phyloP scores from a whole-genome alignment of 2,888 invertebrate genomes.

The Teinopalpus imperialis region DNA sequence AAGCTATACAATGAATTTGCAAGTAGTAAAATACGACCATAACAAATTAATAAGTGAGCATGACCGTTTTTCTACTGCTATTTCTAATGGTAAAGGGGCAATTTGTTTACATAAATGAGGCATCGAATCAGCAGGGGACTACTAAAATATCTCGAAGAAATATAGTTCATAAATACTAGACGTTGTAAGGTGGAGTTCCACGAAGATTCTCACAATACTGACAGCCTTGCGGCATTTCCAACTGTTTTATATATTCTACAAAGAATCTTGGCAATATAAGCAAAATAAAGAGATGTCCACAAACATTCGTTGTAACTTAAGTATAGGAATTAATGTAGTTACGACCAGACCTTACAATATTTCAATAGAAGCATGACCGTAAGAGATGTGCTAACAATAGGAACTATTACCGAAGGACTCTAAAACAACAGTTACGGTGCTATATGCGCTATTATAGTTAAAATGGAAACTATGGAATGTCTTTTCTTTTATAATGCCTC shows the following conservation, averaged over 20 bases:
- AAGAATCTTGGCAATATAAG: conserved; percentile 36
- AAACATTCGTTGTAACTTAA: conserved; percentile 48
- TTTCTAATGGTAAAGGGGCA: conserved; percentile 25
- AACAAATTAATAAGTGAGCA: conserved; percentile 12
- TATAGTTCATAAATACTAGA: neutral
- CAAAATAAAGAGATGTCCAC: conserved; percentile 52
- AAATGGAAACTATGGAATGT: conserved; percentile 57
- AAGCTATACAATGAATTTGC: too few relatives aligned
- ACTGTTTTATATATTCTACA: conserved; percentile 31
- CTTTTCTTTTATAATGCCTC: conserved; percentile 63
- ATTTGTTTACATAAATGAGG: conserved; percentile 50
- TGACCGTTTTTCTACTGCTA: conserved; percentile 26
- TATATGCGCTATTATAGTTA: conserved; percentile 48
- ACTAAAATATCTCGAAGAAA: conserved; percentile 5
- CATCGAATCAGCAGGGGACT: conserved; percentile 57
- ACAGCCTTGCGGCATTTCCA: conserved; percentile 35
- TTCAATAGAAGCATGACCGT: conserved; percentile 42
- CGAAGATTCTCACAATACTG: conserved; percentile 5
- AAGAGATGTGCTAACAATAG: conserved; percentile 44
- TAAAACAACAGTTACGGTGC: conserved; percentile 48
- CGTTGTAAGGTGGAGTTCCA: conserved; percentile 15
- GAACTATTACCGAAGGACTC: conserved; percentile 40
- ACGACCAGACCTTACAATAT: conserved; percentile 35
- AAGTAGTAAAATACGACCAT: conserved; percentile 14
- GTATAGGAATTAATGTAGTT: conserved; percentile 47